phyloP scores from a whole-genome alignment of 2,888 invertebrate species.

The Acrobasis consociella region DNA sequence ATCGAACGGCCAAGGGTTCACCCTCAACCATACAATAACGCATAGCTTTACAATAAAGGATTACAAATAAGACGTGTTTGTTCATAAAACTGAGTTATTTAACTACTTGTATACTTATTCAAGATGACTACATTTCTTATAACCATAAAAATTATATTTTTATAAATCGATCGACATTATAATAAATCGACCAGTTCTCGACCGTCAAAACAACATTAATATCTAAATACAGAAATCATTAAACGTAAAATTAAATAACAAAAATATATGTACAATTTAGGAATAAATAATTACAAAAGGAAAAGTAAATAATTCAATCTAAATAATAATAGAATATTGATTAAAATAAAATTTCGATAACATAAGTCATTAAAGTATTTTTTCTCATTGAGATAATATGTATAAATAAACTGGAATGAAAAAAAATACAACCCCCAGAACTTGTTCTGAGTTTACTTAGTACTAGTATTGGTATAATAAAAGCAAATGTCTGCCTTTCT shows the following conservation, averaged over 20 bases:
- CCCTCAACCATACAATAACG: constrained; percentile 16
- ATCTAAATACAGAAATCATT: constrained; percentile 58
- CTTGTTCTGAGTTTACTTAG: not conserved
- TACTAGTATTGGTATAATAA: not conserved
- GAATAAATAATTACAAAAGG: constrained; percentile 77
- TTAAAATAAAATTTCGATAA: constrained; percentile 27
- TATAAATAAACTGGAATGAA: constrained; percentile 21
- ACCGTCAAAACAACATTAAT: constrained; percentile 45
- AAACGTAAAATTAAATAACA: constrained; percentile 81
- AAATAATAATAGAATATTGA: constrained; percentile 39
- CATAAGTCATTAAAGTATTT: constrained; percentile 17
- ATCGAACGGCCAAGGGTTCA: not conserved
- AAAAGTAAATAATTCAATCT: constrained; percentile 53
- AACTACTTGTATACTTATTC: constrained; percentile 70
- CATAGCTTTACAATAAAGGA: constrained; percentile 41
- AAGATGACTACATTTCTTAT: constrained; percentile 73
- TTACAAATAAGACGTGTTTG: constrained; percentile 64
- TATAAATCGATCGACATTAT: constrained; percentile 35
- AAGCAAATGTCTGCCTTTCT: no score
- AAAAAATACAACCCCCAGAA: not conserved
- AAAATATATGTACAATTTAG: constrained; percentile 79
- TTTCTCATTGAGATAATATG: constrained; percentile 19
- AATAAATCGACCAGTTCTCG: constrained; percentile 32
- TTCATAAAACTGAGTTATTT: constrained; percentile 59
- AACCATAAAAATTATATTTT: constrained; percentile 49